Conservation (phyloP, 37 sponge, comb jelly and placozoan genomes). For the Chondrilla cf. caribensis region DNA sequence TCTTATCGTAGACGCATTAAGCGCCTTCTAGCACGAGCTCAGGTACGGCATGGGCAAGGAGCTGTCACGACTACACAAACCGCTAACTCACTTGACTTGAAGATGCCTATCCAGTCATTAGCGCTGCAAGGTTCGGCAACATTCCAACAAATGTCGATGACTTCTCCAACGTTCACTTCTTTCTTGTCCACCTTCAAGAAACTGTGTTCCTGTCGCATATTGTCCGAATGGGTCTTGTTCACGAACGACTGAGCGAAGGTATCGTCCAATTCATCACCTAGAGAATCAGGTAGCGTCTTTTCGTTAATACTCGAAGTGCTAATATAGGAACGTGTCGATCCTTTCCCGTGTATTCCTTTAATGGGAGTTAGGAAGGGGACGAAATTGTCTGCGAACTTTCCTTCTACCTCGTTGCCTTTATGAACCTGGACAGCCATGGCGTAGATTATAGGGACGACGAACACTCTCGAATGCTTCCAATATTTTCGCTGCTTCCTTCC, state of each 20-base stretch:
- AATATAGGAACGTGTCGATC: background rate
- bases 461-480: too few species aligned
- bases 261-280: background rate
- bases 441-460: too few species aligned
- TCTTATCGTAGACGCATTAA: too few species aligned
- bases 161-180: conserved; percentile 1
- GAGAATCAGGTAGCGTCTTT: background rate
- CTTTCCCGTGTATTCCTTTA: too few species aligned
- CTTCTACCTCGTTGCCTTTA: too few species aligned
- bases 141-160: conserved; percentile 8
- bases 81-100: background rate
- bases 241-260: background rate
- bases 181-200: conserved; percentile 5
- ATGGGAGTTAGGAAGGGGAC: too few species aligned
- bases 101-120: conserved; percentile 19
- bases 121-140: conserved; percentile 10
- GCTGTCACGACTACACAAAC: too few species aligned
- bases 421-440: too few species aligned
- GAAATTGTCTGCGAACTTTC: too few species aligned
- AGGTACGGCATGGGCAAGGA: too few species aligned
- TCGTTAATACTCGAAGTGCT: conserved; percentile 29
- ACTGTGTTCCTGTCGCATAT: background rate
- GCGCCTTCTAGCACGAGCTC: too few species aligned
- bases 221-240: background rate
- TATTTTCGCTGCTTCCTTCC: too few species aligned